phyloP scores from a whole-genome alignment of 1,140 invertebrate genomes.

The Trichoplusia ni region DNA sequence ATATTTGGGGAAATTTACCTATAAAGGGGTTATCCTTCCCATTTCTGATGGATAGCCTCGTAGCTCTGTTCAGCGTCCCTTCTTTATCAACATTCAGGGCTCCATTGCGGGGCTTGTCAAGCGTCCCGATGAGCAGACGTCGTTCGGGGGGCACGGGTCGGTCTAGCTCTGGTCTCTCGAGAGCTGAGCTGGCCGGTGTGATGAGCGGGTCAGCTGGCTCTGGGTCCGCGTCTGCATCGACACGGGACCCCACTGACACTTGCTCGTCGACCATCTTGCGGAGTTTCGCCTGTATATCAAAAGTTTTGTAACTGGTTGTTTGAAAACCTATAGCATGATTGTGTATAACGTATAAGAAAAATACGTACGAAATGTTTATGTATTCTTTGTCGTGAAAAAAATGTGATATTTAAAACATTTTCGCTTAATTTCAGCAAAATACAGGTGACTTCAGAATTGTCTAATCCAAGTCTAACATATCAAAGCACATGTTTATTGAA shows the following conservation, averaged over 20 bases:
- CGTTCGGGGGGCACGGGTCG: constrained; percentile 68
- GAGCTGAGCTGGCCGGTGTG: constrained; percentile 73
- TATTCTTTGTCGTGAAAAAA: too few species aligned
- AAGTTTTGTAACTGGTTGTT: not conserved
- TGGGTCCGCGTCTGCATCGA: constrained; percentile 71
- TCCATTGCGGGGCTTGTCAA: constrained; percentile 70
- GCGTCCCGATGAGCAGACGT: constrained; percentile 72
- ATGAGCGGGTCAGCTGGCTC: constrained; percentile 80
- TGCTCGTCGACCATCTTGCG: constrained; percentile 82
- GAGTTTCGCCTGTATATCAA: constrained; percentile 74
- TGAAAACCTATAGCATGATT: too few species aligned
- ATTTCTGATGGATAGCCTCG: constrained; percentile 72
- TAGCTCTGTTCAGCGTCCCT: constrained; percentile 64
- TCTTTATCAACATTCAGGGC: constrained; percentile 71
- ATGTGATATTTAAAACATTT: too few species aligned
- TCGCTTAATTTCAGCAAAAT: too few species aligned
- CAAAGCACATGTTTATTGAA: too few species aligned
- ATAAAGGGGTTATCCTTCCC: constrained; percentile 77
- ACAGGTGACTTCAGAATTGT: too few species aligned
- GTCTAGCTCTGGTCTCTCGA: constrained; percentile 62
- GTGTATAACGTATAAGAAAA: too few species aligned
- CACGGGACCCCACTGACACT: constrained; percentile 72
- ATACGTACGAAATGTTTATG: too few species aligned
- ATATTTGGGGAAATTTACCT: too few species aligned
- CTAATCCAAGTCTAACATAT: too few species aligned